Conservation (phyloP, 1,140 invertebrate genomes). For the Camponotus pennsylvanicus region DNA sequence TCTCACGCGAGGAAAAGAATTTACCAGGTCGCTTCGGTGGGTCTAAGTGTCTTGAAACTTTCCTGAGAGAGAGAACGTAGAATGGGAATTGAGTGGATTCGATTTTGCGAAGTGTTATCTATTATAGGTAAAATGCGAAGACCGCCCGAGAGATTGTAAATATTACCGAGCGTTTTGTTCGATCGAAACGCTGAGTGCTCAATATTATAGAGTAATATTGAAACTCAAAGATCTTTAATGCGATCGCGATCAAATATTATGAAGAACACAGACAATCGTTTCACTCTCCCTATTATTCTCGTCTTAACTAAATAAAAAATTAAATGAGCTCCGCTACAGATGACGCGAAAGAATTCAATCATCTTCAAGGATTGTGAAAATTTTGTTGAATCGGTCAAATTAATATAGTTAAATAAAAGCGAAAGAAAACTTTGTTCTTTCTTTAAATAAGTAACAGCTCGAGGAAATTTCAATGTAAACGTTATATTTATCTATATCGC, state of each 20-base stretch:
- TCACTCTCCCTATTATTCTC: background rate
- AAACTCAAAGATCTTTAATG: constrained; percentile 20
- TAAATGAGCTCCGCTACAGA: constrained; percentile 4
- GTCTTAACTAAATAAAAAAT: constrained; percentile 25
- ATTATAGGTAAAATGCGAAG: constrained; percentile 64
- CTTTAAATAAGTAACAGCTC: constrained; percentile 11
- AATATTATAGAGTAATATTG: constrained; percentile 46
- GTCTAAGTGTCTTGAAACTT: constrained; percentile 66
- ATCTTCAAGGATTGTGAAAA: background rate
- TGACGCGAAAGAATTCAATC: constrained; percentile 11
- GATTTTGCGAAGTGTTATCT: constrained; percentile 69
- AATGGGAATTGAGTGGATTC: constrained; percentile 71
- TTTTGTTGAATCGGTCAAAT: constrained; percentile 17
- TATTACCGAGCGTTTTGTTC: constrained; percentile 65
- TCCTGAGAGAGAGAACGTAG: constrained; percentile 15
- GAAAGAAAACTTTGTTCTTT: background rate
- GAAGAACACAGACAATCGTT: constrained; percentile 25
- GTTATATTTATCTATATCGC: constrained; percentile 20
- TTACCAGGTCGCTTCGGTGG: constrained; percentile 29
- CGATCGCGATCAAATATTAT: constrained; percentile 34
- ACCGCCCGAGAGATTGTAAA: constrained; percentile 51
- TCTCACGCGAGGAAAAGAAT: constrained; percentile 51
- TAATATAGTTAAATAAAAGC: background rate
- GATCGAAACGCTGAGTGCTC: constrained; percentile 5
- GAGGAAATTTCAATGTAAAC: background rate